Conservation (phyloP, 1,140 invertebrate species). For the Bombus sibiricus region DNA sequence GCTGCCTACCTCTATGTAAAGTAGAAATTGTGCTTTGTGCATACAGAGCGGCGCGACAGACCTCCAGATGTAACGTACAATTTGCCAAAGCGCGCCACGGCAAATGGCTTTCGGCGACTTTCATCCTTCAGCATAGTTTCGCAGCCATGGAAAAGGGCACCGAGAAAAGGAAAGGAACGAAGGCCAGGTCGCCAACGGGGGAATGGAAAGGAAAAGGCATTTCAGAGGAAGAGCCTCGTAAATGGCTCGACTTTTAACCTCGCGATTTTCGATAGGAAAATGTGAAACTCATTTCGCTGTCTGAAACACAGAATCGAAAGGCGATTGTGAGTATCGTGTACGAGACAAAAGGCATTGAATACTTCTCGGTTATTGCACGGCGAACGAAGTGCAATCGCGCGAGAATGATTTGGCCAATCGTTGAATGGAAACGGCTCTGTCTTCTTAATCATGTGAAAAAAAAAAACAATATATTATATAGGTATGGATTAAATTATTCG, state of each 20-base stretch:
- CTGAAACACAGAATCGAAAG: neutral
- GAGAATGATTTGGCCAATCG: slow-evolving; percentile 9
- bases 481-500: neutral
- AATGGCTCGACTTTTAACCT: neutral
- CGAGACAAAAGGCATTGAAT: slow-evolving; percentile 21
- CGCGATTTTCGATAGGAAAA: slow-evolving; percentile 45
- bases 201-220: neutral
- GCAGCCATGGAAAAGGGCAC: neutral
- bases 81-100: slow-evolving; percentile 47
- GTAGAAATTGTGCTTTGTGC: slow-evolving; percentile 28
- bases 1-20: neutral
- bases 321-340: slow-evolving; percentile 30
- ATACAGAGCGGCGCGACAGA: slow-evolving; percentile 5
- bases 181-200: neutral
- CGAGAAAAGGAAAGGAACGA: neutral
- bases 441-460: neutral
- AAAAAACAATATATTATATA: too few species aligned
- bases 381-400: neutral
- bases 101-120: slow-evolving; percentile 54
- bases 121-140: slow-evolving; percentile 24
- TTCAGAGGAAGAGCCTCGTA: slow-evolving; percentile 18
- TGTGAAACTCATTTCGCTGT: slow-evolving; percentile 34
- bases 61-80: slow-evolving; percentile 38
- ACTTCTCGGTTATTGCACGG: neutral
- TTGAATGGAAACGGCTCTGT: neutral